Base-by-base conservation (phyloP, 1,140 invertebrate genomes). In the Papilio helenus region DNA sequence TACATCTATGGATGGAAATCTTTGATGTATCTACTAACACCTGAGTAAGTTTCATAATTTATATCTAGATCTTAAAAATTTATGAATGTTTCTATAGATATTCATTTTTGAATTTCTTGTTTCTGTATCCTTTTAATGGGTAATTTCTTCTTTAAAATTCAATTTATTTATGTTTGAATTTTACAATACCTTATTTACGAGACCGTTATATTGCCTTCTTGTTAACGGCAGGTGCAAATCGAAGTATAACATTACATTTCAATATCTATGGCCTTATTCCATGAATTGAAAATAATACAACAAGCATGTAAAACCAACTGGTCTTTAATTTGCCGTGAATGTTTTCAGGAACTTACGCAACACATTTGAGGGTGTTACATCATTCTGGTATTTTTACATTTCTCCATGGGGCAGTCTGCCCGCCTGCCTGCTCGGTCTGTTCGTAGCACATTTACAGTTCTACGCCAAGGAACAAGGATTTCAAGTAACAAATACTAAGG, bases 351-450 rank as follows among this genome's bases (percentile, higher is more conserved):
- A 82, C 46, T 78, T 89, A 12, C 83, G 86, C 0, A 76, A 46
- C 0, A 84, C 83, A 14, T 89, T 87, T 79, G 55, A 58, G 3
- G 83, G 79, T 1, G 86, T 81, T 68, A 76, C 80, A 0, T 89
- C 89, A 5, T 90, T 91, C 80, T 81, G 73, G 1, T 84, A 83
- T 73, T 82, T 85, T 73, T 92, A 92, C 84, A 74, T 78, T 18
- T 79, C 87, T 49, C 88, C 90, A 14, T 90, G 90, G 89, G 85
- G 86, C 76, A 88, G 86, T 71, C 76, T 87, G 34, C 90, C 90
- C 8, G 76, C 90, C 7, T 82, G 81, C 23, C 58, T 85, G 20
- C 79, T 88, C 0, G 82, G 80, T 3, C 72, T 89, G 20, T 76
- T 87, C 29, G 73, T 84, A 12, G 88, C 86, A 2, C 79, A 85